Percentiles rank a stretch among this genome's conserved stretches.
phyloP scores from a whole-genome alignment of 1,140 invertebrate genomes.

The Tribolium madens region DNA sequence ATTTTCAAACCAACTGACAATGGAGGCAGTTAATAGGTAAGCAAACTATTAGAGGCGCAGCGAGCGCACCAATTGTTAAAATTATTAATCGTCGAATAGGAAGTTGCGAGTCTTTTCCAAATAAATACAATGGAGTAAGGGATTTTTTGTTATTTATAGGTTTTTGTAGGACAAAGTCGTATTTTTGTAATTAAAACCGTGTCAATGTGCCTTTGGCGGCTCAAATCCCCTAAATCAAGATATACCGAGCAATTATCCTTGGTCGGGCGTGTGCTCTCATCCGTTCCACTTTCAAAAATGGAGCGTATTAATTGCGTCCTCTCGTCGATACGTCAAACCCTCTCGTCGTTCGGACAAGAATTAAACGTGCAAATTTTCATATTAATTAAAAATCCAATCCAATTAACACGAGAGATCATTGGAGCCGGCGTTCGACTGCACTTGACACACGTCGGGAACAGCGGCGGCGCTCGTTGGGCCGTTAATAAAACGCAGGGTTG shows the following conservation, averaged over 20 bases:
- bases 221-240: not conserved
- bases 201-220: not conserved
- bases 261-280: constrained; percentile 47
- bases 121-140: no score
- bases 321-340: constrained; percentile 49
- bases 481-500: constrained; percentile 31
- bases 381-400: constrained; percentile 66
- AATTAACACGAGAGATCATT: constrained; percentile 64
- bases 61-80: no score
- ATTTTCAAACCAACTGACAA: no score
- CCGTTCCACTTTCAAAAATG: constrained; percentile 52
- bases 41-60: no score
- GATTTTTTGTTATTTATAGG: no score
- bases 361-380: constrained; percentile 62
- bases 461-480: constrained; percentile 36
- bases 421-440: constrained; percentile 62
- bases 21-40: no score
- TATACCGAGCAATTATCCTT: not conserved
- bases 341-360: constrained; percentile 47
- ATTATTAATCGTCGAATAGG: no score
- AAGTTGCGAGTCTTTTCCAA: no score
- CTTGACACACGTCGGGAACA: constrained; percentile 64
- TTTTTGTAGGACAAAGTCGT: no score
- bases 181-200: not conserved
- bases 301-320: not conserved